Base-by-base conservation (phyloP, 1,140 invertebrate genomes). In the Atopsyche davidsoni region DNA sequence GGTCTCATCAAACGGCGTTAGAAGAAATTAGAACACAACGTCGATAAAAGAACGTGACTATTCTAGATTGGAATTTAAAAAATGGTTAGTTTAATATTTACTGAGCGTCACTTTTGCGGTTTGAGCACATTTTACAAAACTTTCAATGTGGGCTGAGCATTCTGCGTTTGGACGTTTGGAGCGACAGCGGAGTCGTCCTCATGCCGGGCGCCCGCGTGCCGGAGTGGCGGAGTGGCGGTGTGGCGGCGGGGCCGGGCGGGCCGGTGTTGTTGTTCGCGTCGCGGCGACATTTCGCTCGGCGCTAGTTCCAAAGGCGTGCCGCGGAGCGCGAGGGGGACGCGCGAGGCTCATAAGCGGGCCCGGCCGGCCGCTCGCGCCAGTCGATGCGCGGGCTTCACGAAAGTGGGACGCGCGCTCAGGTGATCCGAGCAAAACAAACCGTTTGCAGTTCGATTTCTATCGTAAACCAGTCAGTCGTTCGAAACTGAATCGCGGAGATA, bases 361-460 rank as follows among this genome's bases (percentile, higher is more conserved):
- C 34, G 14, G 34, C 35, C 21, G 34, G 34, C 17, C 14, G 19
- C 46, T 34, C 46, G 46, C 46, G 14, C 18, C 46, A 47, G 46
- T 47, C 46, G 22, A 47, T 36, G 46, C 39, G 46, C 39, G 35
- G 35, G 39, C 28, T 13, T 28, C 9, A n/a, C 14, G 9, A 13
- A 1, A 23, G 10, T 11, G 2, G 35, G 21, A 47, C 19, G 19
- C 2, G 21, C 13, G 31, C 18, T 23, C 10, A 6, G n/a, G 36
- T 14, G 16, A 31, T 31, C 44, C 46, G 16, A 10, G 24, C 2
- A 41, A 49, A 49, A n/a, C n/a, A 40, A 23, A 38, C 38, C 38
- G 46, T 41, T 49, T 40, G 3, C 42, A 43, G 23, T 43, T 43
- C 3, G 35, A 41, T 49, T 49, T 49, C 38, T 32, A 49, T 49